Evolutionary conservation across 2,888 invertebrate genomes (phyloP).

Genomic region (Drosophila merina): DNA sequence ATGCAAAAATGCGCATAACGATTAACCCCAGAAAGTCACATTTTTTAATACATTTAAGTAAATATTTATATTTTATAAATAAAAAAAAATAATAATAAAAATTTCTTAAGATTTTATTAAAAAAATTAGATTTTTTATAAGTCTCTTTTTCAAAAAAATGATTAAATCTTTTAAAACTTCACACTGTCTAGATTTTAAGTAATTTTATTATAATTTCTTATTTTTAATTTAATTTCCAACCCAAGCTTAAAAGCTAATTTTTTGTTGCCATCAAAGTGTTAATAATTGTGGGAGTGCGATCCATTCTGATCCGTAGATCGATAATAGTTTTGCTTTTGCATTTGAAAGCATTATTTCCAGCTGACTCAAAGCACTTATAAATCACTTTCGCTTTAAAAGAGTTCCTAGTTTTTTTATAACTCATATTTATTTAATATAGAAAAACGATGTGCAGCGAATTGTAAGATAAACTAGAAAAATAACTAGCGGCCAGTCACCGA

Average conservation of each 20-base stretch:
- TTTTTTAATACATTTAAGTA: not conserved
- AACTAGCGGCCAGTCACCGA: not conserved
- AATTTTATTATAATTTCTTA: no score
- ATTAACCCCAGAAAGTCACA: not conserved
- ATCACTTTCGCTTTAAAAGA: not conserved
- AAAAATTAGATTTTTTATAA: no score
- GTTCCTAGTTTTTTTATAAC: not conserved
- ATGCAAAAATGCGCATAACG: constrained; percentile 12
- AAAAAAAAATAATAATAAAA: not conserved
- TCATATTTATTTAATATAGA: not conserved
- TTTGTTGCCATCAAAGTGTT: not conserved
- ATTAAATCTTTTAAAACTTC: no score
- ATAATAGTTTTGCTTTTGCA: not conserved
- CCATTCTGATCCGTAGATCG: not conserved
- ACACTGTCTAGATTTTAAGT: no score
- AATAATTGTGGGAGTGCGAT: not conserved
- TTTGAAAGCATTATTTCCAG: not conserved
- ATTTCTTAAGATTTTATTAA: no score
- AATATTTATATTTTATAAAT: not conserved
- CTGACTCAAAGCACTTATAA: not conserved
- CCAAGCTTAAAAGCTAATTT: no score
- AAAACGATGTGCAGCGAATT: not conserved
- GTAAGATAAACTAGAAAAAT: not conserved
- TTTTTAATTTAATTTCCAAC: no score
- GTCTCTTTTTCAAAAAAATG: no score